phyloP scores from a whole-genome alignment of 2,888 invertebrate genomes.

The Alcis repandata region DNA sequence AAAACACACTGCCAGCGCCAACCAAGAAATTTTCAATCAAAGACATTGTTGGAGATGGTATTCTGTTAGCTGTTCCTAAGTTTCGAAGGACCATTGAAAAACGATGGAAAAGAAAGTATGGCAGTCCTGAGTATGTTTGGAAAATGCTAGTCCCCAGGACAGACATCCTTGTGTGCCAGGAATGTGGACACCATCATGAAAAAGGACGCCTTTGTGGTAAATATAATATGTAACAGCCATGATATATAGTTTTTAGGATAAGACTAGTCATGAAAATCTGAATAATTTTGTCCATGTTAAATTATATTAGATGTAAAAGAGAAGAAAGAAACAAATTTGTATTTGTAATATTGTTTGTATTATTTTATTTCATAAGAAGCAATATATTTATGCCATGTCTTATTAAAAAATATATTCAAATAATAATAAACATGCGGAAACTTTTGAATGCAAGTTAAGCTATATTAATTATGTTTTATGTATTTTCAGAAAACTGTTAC shows the following conservation, averaged over 20 bases:
- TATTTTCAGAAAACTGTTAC: conserved; percentile 92
- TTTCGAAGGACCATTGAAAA: conserved; percentile 92
- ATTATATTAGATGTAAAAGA: too few species aligned
- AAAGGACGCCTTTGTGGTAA: conserved; percentile 93
- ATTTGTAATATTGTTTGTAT: too few species aligned
- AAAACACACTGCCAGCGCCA: conserved; percentile 50
- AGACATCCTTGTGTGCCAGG: conserved; percentile 91
- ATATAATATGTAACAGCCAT: neutral
- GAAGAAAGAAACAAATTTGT: too few species aligned
- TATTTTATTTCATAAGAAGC: too few species aligned
- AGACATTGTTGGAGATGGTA: conserved; percentile 90
- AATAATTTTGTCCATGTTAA: too few species aligned
- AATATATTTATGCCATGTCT: too few species aligned
- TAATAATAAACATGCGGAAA: too few species aligned
- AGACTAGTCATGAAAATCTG: too few species aligned
- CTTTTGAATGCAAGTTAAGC: too few species aligned
- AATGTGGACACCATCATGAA: conserved; percentile 95
- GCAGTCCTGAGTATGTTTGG: conserved; percentile 88
- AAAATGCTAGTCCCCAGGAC: conserved; percentile 91
- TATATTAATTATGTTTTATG: neutral
- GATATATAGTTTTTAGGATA: too few species aligned
- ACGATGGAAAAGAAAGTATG: conserved; percentile 91
- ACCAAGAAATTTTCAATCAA: conserved; percentile 83
- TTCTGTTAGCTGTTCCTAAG: conserved; percentile 94
- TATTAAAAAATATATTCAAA: too few species aligned